Base-by-base conservation (phyloP, 2,113 vertebrate genomes). In the Morone chrysops region DNA sequence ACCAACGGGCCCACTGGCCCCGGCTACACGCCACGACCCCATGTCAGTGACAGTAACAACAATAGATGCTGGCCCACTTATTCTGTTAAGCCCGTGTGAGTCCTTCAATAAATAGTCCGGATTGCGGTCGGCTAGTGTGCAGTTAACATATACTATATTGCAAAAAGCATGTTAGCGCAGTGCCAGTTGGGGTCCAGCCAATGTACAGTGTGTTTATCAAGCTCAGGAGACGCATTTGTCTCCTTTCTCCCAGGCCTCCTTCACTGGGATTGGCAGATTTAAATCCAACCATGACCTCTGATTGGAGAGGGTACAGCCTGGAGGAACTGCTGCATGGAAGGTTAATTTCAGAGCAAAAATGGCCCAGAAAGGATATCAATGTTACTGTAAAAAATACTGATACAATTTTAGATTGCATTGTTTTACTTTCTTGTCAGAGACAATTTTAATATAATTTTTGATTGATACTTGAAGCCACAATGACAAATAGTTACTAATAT, bases 21-120 rank as follows among this genome's bases (percentile, higher is more conserved):
- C n/a, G 43, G 78, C 75, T 75, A 7, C 22, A 56, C 5, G 47
- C 51, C 41, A 14, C 45, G 43, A 81, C 36, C 40, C 56, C 22
- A 17, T 81, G 62, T 82, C 83, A 78, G 62, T 47, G 54, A 56
- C 73, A 84, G 78, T 60, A 76, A 57, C 60, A 67, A 66, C 87
- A 77, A 87, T 62, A 83, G 73, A 66, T 63, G 18, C 13, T 16
- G 36, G 60, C 54, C 60, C 4, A 6, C 48, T 77, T 70, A 68
- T 70, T 81, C 22, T 50, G 70, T 76, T 61, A 62, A 77, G 18
- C 51, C 11, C 48, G 5, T 45, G n/a, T 67, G 75, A 84, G 31
- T 77, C 62, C 84, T 22, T 47, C 57, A 53, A 56, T 74, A 77
- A 78, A 72, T 22, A 59, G 31, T 65, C 20, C 22, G 76, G 67